A percentile compares a stretch with the other conserved stretches of the same genome.
Evolutionary conservation across 2,113 vertebrate genomes (phyloP).

Genomic region (Chloroceryle aenea): DNA sequence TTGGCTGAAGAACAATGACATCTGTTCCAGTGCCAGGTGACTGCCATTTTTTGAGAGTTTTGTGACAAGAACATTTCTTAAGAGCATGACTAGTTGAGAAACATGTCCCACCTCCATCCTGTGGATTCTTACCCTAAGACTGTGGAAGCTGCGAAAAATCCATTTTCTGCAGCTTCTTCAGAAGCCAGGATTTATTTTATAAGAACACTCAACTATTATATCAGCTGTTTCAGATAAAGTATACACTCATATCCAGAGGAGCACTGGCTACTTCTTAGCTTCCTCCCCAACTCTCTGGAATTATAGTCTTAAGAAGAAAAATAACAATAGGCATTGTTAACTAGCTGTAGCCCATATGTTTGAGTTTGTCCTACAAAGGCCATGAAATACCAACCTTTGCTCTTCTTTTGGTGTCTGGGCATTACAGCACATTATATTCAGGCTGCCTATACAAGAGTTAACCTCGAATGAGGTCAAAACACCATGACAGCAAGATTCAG

Average conservation of each 20-base stretch:
- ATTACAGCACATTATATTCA: background rate
- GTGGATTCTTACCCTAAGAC: conserved; percentile 31
- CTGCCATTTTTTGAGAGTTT: conserved; percentile 27
- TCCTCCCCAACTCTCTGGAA: background rate
- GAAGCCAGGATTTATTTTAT: conserved; percentile 56
- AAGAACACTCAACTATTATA: conserved; percentile 4
- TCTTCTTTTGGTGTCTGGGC: background rate
- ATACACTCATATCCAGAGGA: background rate
- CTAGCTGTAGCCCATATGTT: background rate
- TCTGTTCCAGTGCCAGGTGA: conserved; percentile 43
- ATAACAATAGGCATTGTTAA: background rate
- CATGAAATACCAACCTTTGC: conserved; percentile 40
- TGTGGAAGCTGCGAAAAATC: conserved; percentile 45
- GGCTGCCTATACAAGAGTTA: background rate
- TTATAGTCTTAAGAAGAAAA: background rate
- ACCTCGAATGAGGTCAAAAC: conserved; percentile 1
- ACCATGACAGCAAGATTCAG: background rate
- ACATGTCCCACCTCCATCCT: background rate
- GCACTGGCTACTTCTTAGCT: background rate
- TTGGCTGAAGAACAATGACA: conserved; percentile 39
- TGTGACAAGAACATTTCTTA: conserved; percentile 34
- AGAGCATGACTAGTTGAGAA: conserved; percentile 25
- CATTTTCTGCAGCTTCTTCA: conserved; percentile 59
- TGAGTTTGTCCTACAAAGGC: background rate
- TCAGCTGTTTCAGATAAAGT: conserved; percentile 59